Conservation (phyloP, 2,888 invertebrate species). For the Cyrtodaria siliqua region DNA sequence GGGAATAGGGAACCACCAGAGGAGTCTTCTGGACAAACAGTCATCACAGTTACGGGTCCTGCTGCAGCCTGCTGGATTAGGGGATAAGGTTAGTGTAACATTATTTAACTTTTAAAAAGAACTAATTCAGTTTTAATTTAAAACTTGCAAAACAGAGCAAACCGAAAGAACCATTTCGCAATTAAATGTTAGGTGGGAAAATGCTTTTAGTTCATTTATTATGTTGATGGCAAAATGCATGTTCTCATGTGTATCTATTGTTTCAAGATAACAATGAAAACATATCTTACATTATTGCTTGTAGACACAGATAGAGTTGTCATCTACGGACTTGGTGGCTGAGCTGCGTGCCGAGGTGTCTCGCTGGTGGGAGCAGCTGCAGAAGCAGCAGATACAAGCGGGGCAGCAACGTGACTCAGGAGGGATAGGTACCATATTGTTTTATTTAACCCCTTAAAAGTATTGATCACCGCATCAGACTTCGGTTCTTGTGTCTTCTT, state of each 20-base stretch:
- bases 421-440: slow-evolving; percentile 25
- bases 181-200: too few relatives aligned
- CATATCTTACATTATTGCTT: slow-evolving; percentile 7
- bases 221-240: too few relatives aligned
- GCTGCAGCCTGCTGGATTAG: slow-evolving; percentile 95
- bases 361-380: slow-evolving; percentile 94
- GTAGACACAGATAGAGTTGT: slow-evolving; percentile 91
- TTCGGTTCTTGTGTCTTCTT: too few relatives aligned
- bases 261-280: too few relatives aligned
- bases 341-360: slow-evolving; percentile 97
- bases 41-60: slow-evolving; percentile 91
- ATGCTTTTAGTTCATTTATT: too few relatives aligned
- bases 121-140: too few relatives aligned
- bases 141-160: too few relatives aligned
- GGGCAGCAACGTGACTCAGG: slow-evolving; percentile 71
- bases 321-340: slow-evolving; percentile 95
- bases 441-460: too few relatives aligned
- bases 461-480: too few relatives aligned
- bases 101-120: too few relatives aligned
- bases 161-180: too few relatives aligned
- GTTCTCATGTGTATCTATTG: too few relatives aligned
- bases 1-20: slow-evolving; percentile 93
- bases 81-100: slow-evolving; percentile 91
- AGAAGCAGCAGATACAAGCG: slow-evolving; percentile 81
- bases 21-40: slow-evolving; percentile 88